Base-by-base conservation (phyloP, 2,888 invertebrate genomes). In the Noctua janthe region DNA sequence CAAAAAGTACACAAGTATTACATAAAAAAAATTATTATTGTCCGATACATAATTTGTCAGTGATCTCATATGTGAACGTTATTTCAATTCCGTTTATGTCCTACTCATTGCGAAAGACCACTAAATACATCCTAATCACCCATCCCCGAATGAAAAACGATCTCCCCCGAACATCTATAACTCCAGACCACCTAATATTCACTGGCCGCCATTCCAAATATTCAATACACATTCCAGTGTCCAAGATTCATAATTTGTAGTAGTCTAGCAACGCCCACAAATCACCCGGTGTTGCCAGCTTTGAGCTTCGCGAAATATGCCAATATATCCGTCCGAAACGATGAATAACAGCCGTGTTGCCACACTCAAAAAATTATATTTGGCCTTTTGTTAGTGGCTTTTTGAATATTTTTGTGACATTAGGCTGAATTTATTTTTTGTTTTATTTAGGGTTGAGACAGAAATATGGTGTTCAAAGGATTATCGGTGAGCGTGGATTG, bases 361-460 rank as follows among this genome's bases (percentile, higher is more conserved):
- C 83, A 89, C 81, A 82, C 81, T 88, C 80, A 86, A 89, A 90
- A 90, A 91, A 90, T 89, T 87, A 89, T 91, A 90, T 91, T 91
- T 87, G 83, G 72, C 80, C 71, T 82, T 78, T 83, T 77, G 74
- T 72, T 49, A 72, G 81, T 86, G 71, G 78, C 3, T 76, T 79
- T 76, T 79, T 76, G 5, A 39, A 76, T 78, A 77, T 82, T 72
- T 84, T 76, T 80, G 75, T 73, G 66, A 17, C 29, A 81, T 81
- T 79, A 71, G 15, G 35, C 59, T 76, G 62, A 74, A 80, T 87
- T 75, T 80, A 49, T 83, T 75, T 83, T 79, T 77, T 74, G 69
- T 69, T 39, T 62, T 23, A 59, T 39, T 80, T 59, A 56, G 39
- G 15, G 29, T n/a, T 76, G 2, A 64, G 13, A 67, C 76, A 59